Base-by-base conservation (phyloP, 1,140 invertebrate genomes). In the Drosophila obscura region DNA sequence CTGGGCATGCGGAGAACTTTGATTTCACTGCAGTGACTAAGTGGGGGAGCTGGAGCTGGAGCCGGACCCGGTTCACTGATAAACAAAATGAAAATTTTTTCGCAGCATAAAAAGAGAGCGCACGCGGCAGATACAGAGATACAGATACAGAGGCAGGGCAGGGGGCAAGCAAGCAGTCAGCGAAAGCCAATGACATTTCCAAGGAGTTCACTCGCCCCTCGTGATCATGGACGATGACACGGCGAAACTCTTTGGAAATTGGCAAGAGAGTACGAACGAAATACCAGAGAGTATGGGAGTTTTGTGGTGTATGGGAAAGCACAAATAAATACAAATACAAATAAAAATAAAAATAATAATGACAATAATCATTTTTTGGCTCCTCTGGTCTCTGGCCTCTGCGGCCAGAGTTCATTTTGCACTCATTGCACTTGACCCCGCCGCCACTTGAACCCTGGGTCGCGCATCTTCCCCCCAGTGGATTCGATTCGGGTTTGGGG, bases 111-210 rank as follows among this genome's bases (percentile, higher is more conserved):
- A 65, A 65, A 49, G 4, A 46, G 39, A 52, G 46, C 15, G 41
- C 24, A 7, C 44, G 55, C 53, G 35, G 5, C 28, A 55, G 35
- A 39, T 39, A 39, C 35, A 39, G 46, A 60, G 58, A 65, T 57
- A 56, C 53, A 43, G 35, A 35, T 35, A 56, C 53, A 41, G 13
- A 6, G 13, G 16, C 16, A 31, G 11, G 16, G 8, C n/a, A 11
- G 16, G 28, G 16, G 16, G 8, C 22, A 22, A 2, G 22, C 22
- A 24, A 24, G 52, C 13, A 16, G 63, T 64, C 44, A 35, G 66
- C 67, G 63, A 75, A 82, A 78, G 80, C 77, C 83, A 87, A 88
- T 88, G 83, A 87, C 83, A 88, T 79, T 83, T 83, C 56, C 62
- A 62, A 65, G 65, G 66, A 61, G 83, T 88, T 65, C 83, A 87